These are phyloP conservation scores for Aleiodes testaceus DNA, from an alignment of 2,888 invertebrate species.

Conservation along the genomic window DNA sequence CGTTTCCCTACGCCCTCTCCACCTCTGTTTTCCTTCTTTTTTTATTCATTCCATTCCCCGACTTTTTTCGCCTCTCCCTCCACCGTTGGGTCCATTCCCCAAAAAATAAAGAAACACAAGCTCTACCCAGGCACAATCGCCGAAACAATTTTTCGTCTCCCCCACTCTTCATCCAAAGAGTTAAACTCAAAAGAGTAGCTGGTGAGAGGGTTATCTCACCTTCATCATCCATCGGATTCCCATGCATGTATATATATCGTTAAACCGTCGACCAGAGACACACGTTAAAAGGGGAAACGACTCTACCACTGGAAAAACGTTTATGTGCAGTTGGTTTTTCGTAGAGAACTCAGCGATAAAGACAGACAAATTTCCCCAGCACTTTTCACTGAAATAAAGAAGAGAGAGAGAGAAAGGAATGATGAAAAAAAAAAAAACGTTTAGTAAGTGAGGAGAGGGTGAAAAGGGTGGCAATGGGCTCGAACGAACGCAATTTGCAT, in stretches of 20 bases:
- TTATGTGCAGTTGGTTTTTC: slow-evolving; percentile 25
- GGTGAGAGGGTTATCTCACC: too few species aligned
- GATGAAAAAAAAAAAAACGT: slow-evolving; percentile 42
- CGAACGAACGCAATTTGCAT: slow-evolving; percentile 72
- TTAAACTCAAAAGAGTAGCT: slow-evolving; percentile 20
- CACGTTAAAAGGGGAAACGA: slow-evolving; percentile 41
- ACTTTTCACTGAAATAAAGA: slow-evolving; percentile 32
- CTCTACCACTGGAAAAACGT: slow-evolving; percentile 34
- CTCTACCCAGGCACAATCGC: slow-evolving; percentile 47
- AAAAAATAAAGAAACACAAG: slow-evolving; percentile 50
- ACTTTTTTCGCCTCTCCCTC: slow-evolving; percentile 6
- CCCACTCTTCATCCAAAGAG: slow-evolving; percentile 3
- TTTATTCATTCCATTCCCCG: background rate
- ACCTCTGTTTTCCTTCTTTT: slow-evolving; percentile 34
- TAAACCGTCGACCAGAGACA: slow-evolving; percentile 37
- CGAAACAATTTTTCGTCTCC: slow-evolving; percentile 54
- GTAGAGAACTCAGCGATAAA: slow-evolving; percentile 7
- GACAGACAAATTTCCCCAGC: slow-evolving; percentile 23
- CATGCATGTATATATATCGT: slow-evolving; percentile 25
- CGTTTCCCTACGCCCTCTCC: slow-evolving; percentile 42
- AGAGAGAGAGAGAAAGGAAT: slow-evolving; percentile 53
- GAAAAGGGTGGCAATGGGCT: slow-evolving; percentile 56
- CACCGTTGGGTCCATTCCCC: slow-evolving; percentile 36
- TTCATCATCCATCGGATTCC: too few species aligned
- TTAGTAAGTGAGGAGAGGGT: slow-evolving; percentile 52